Evolutionary conservation across 2,888 invertebrate genomes (phyloP), one percentile per base, ranked within the genome.

Genomic region (Phlogophora meticulosa): DNA sequence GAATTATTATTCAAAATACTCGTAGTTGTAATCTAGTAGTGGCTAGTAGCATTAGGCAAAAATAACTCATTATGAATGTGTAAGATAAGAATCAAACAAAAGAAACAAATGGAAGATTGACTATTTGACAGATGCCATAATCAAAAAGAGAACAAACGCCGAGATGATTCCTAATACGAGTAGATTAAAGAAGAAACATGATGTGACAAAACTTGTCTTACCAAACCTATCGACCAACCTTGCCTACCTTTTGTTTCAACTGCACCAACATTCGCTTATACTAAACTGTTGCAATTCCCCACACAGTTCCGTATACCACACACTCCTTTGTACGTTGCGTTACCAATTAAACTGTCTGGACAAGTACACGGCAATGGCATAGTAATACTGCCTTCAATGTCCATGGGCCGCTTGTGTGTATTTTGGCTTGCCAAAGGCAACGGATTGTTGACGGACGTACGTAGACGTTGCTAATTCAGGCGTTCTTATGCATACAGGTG

Each of bases 321-420:
- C 20, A 17, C 17, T 72, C 75, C 75, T 76, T 79, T 76, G 80
- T 52, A 59, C 67, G 52, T 40, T 40, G 45, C 60, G 75, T 59
- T 78, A 58, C 75, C 79, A 76, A 76, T 76, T 76, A 76, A 79
- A 67, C 55, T 66, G 76, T 74, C 75, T 59, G 22, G 43, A 22
- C 57, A 61, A 78, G 60, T 48, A 74, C 61, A 73, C 51, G 79
- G 67, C 32, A 51, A 74, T 78, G 55, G 61, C 75, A 62, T 79
- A 67, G 75, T 61, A 78, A 78, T 76, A 66, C 55, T 48, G 48
- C 51, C 61, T 59, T 79, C 75, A 79, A 67, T 73, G 75, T 60
- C 74, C 53, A 62, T 59, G 59, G 40, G 22, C n/a, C 34, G 56
- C 24, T 57, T 59, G 24, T 75, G 73, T 75, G 60, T 78, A 59